Evolutionary conservation across 2,888 invertebrate species (phyloP), one percentile per base, ranked within the genome.

Genomic region (Ennomos fuscantarius): DNA sequence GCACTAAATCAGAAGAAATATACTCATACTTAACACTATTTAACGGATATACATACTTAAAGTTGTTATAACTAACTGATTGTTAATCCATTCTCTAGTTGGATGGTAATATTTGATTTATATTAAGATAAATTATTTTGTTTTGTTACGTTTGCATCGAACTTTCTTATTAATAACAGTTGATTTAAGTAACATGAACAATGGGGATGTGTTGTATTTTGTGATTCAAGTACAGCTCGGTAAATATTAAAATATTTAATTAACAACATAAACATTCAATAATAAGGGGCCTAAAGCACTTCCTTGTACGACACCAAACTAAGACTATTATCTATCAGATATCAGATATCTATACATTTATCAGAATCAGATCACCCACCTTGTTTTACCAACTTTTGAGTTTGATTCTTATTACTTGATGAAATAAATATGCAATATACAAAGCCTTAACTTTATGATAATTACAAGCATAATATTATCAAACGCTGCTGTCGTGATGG

Each of bases 241-340:
- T 36, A 60, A 68, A 52, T 24, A 39, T n/a, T 41, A 31, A 51
- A 8, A 66, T 66, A 61, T 64, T 62, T 56, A 46, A 69, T 63
- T 68, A 65, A 60, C 62, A 46, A 76, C 69, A 70, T 66, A 68
- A 48, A 78, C 71, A 76, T 50, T 63, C 54, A 74, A 72, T 55
- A 79, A 51, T 68, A 69, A 57, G 65, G 72, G 77, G 48, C 72
- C 70, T 70, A 77, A 47, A 58, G 69, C 64, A 71, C 65, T 59
- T 65, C 78, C 78, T 76, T 76, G 74, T 57, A 76, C 72, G 59
- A 83, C 81, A 82, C 71, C 78, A 74, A 78, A 73, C 76, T 81
- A 82, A 74, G 67, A 74, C 62, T 48, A 66, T 63, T n/a, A n/a
- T n/a, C n/a, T n/a, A n/a, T n/a, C n/a, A n/a, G n/a, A n/a, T n/a